Percentiles rank a stretch among this genome's conserved stretches.
These are phyloP conservation scores for Prunella himalayana DNA, from an alignment of 2,113 vertebrate species.

Conservation along the genomic window DNA sequence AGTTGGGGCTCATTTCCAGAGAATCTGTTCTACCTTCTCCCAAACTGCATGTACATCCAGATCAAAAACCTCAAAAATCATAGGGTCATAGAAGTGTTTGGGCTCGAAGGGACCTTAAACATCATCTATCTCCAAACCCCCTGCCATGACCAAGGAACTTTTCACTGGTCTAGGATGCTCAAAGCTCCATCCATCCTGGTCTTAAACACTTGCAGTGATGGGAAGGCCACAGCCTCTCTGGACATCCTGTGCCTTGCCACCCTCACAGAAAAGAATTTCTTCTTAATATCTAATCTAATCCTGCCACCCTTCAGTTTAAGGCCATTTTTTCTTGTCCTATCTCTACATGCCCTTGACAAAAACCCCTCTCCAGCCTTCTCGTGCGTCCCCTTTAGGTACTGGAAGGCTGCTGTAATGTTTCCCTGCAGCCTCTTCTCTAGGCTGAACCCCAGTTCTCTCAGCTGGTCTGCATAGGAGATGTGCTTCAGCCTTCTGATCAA, in stretches of 20 bases:
- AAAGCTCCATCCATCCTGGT: background rate
- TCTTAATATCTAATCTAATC: background rate
- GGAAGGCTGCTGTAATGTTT: background rate
- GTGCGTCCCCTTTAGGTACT: accelerated
- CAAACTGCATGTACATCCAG: background rate
- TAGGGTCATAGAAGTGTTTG: background rate
- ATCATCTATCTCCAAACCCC: accelerated
- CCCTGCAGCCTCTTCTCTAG: background rate
- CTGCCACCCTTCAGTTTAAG: background rate
- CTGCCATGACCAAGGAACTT: background rate
- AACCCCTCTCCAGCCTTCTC: background rate
- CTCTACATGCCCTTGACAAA: background rate
- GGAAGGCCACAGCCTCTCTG: background rate
- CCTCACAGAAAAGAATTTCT: background rate
- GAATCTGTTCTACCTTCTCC: background rate
- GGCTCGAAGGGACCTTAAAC: background rate
- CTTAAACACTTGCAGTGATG: background rate
- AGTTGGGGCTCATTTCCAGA: background rate
- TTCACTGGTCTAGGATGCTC: background rate
- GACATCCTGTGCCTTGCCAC: background rate
- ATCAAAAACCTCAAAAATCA: background rate
- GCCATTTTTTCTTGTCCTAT: background rate
- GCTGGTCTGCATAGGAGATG: background rate
- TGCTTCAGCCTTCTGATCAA: background rate
- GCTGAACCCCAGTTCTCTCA: background rate